Percentiles rank a stretch among this genome's conserved stretches.
These are phyloP conservation scores for Lycorma delicatula DNA, from an alignment of 1,140 invertebrate species.

Conservation along the genomic window DNA sequence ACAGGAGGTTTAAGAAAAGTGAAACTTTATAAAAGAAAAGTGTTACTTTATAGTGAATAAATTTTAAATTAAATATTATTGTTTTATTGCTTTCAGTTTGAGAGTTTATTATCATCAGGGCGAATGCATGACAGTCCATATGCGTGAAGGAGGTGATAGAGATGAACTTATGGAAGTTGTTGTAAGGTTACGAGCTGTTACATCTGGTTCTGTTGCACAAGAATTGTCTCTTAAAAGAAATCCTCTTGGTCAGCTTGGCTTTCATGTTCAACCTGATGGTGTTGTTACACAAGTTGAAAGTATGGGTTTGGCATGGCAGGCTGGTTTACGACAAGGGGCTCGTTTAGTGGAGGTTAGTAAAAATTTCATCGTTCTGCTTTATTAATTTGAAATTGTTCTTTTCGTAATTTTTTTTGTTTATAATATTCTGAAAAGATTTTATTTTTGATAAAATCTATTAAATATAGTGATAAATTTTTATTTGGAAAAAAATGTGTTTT, in stretches of 20 bases:
- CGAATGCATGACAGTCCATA: conserved; percentile 70
- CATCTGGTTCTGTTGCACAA: conserved; percentile 59
- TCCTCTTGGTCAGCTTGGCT: conserved; percentile 78
- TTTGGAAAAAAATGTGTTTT: too few relatives aligned
- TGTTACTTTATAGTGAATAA: too few relatives aligned
- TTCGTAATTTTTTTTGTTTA: too few relatives aligned
- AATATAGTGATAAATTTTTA: too few relatives aligned
- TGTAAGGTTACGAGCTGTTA: conserved; percentile 58
- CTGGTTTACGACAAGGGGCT: conserved; percentile 81
- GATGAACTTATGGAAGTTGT: conserved; percentile 71
- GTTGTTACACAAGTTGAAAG: conserved; percentile 89
- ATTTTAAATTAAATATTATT: not conserved
- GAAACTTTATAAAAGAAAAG: too few relatives aligned
- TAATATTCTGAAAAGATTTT: too few relatives aligned
- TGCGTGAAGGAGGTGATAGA: conserved; percentile 53
- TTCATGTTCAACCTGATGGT: conserved; percentile 93
- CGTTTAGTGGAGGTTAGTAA: conserved; percentile 70
- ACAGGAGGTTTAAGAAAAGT: too few relatives aligned
- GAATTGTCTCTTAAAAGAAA: conserved; percentile 71
- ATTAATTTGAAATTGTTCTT: too few relatives aligned
- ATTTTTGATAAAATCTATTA: too few relatives aligned
- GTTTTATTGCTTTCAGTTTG: conserved; percentile 39
- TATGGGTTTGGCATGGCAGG: conserved; percentile 77
- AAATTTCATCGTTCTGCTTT: too few relatives aligned
- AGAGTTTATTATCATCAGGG: conserved; percentile 71